Base-by-base conservation (phyloP, 2,113 vertebrate genomes). In the Naja naja region DNA sequence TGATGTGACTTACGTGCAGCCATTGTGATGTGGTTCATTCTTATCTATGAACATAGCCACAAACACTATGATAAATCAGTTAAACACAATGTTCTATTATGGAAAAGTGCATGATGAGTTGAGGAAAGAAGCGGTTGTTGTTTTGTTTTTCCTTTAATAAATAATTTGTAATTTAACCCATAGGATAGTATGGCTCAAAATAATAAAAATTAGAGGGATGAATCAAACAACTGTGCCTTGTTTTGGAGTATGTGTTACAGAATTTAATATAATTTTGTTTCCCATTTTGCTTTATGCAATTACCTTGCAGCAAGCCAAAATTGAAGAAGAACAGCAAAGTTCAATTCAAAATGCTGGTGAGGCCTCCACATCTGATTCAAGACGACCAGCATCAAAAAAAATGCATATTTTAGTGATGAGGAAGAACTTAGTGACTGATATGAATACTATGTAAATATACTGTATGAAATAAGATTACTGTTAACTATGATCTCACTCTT, bases 381-480 rank as follows among this genome's bases (percentile, higher is more conserved):
- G 97, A 96, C 98, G 99, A 93, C 98, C 98, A 34, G 98, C 94
- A 99, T 99, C 94, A 99, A 99, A 99, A 95, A 99, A 97, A 99
- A 99, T 47, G 94, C 98, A 2, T 99, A 99, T 97, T 99, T 99
- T 96, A 99, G 99, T 96, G 99, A 99, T 91, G 99, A 99, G 90
- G 99, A 99, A 96, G 99, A 99, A 95, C 98, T 99, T 39, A 99
- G 99, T 54, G 99, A 99, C 94, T 99, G 96, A 98, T 96, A 92
- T 92, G 89, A 95, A 94, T 94, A 93, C 81, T 87, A 54, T 97
- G 95, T 96, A 96, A 30, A 97, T 94, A 94, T 96, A 94, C 90
- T 92, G 23, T 95, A n/a, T 89, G 93, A 91, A 92, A 94, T 93
- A 34, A 91, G 1, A 4, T 92, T 91, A 91, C 85, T 95, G 85